Percentiles rank a stretch among this genome's conserved stretches.
These are phyloP conservation scores for Amphiprion percula DNA, from an alignment of 2,113 vertebrate species.

Conservation along the genomic window DNA sequence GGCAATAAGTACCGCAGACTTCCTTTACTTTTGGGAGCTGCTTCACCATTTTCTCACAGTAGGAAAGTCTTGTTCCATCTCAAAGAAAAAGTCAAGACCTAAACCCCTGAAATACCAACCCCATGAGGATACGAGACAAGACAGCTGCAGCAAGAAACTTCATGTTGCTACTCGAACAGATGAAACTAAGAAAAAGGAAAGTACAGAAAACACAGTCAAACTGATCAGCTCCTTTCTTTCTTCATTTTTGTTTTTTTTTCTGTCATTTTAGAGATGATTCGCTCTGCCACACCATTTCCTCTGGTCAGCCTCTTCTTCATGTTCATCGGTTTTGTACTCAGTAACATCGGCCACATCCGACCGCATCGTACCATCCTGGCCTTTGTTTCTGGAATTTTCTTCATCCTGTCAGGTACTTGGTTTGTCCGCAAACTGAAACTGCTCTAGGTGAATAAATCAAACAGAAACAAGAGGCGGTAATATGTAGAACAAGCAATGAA, in stretches of 20 bases:
- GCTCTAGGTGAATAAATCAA: background rate
- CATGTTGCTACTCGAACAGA: background rate
- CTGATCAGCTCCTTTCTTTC: background rate
- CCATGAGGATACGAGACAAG: background rate
- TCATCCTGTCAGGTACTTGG: conserved; percentile 92
- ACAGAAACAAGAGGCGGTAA: no score
- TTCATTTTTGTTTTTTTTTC: background rate
- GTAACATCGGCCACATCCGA: conserved; percentile 94
- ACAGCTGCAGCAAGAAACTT: background rate
- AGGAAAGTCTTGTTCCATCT: conserved; percentile 1
- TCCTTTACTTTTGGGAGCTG: conserved; percentile 1
- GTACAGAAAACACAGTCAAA: background rate
- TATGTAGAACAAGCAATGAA: background rate
- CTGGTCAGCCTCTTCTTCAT: conserved; percentile 98
- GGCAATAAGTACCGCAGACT: conserved; percentile 6
- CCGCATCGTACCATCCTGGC: conserved; percentile 96
- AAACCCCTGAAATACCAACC: background rate
- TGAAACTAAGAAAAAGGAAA: background rate
- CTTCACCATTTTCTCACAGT: conserved; percentile 34
- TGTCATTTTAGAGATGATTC: conserved; percentile 92
- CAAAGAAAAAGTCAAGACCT: background rate
- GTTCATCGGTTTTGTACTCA: conserved; percentile 97
- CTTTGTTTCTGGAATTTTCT: conserved; percentile 98
- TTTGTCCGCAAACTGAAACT: background rate
- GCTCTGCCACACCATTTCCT: conserved; percentile 95